These are phyloP conservation scores for Lordiphosa andalusiaca DNA, from an alignment of 2,888 invertebrate genomes.

Conservation along the genomic window DNA sequence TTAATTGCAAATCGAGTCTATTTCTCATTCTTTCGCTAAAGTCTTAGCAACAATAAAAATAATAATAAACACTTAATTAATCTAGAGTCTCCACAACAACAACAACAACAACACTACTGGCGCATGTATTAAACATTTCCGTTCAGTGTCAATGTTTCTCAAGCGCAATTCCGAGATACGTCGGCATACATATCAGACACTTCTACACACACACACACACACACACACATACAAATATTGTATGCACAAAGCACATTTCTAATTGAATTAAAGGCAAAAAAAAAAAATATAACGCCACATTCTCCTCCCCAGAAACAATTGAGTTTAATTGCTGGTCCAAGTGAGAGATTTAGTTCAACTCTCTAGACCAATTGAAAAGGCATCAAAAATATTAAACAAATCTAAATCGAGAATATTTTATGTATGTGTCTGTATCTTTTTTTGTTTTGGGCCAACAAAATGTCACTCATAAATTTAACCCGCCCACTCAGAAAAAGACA, in stretches of 20 bases:
- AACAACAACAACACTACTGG: conserved; percentile 56
- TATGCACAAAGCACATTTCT: conserved; percentile 21
- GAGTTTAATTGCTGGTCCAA: conserved; percentile 20
- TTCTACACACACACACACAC: background rate
- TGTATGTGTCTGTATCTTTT: conserved; percentile 31
- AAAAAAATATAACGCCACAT: conserved; percentile 16
- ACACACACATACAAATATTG: background rate
- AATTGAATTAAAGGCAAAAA: conserved; percentile 21
- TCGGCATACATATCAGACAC: conserved; percentile 10
- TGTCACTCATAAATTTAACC: conserved; percentile 64
- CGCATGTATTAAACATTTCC: conserved; percentile 79
- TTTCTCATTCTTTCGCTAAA: conserved; percentile 4
- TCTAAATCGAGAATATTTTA: conserved; percentile 44
- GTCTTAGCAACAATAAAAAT: conserved; percentile 44
- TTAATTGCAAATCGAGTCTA: too few species aligned
- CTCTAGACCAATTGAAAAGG: conserved; percentile 42
- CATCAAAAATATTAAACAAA: conserved; percentile 16
- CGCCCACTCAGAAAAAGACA: conserved; percentile 50
- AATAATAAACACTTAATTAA: conserved; percentile 58
- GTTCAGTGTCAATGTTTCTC: conserved; percentile 79
- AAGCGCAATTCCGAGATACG: conserved; percentile 59
- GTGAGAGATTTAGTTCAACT: conserved; percentile 3
- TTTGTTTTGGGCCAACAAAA: conserved; percentile 42
- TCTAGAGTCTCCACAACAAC: conserved; percentile 45
- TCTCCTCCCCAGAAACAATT: conserved; percentile 15